These are phyloP conservation scores for Polypedilum pembai DNA, from an alignment of 1,140 invertebrate species.

Conservation along the genomic window DNA sequence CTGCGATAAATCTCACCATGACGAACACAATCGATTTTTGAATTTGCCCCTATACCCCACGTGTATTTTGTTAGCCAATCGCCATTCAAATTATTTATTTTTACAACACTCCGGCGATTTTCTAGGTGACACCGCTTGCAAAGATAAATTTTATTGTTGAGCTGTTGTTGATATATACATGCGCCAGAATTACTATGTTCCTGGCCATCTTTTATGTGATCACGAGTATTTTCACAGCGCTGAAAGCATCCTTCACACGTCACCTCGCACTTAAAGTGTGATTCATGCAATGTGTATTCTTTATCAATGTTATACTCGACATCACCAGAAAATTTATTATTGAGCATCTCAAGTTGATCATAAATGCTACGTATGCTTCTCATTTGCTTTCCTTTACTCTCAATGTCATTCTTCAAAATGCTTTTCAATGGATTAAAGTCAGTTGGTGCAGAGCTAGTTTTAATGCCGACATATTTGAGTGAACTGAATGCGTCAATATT, in stretches of 20 bases:
- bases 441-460: conserved; percentile 46
- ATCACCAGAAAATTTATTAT: conserved; percentile 68
- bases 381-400: not conserved
- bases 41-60: conserved; percentile 78
- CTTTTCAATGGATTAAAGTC: conserved; percentile 47
- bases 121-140: conserved; percentile 54
- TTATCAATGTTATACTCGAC: conserved; percentile 48
- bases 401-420: conserved; percentile 39
- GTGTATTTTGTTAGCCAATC: conserved; percentile 70
- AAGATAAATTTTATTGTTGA: conserved; percentile 66
- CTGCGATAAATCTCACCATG: conserved; percentile 78
- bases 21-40: conserved; percentile 69
- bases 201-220: conserved; percentile 61
- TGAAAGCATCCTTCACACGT: conserved; percentile 64
- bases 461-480: conserved; percentile 61
- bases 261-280: conserved; percentile 70
- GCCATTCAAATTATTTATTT: conserved; percentile 47
- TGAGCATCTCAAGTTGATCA: conserved; percentile 49
- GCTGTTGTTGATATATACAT: conserved; percentile 68
- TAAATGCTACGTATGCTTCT: not conserved
- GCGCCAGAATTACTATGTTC: conserved; percentile 53
- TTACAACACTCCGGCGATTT: conserved; percentile 32
- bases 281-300: conserved; percentile 63
- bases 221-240: conserved; percentile 68
- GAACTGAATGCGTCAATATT: conserved; percentile 66